Conservation (phyloP, 2,113 vertebrate species). For the Clarias macrocephalus region DNA sequence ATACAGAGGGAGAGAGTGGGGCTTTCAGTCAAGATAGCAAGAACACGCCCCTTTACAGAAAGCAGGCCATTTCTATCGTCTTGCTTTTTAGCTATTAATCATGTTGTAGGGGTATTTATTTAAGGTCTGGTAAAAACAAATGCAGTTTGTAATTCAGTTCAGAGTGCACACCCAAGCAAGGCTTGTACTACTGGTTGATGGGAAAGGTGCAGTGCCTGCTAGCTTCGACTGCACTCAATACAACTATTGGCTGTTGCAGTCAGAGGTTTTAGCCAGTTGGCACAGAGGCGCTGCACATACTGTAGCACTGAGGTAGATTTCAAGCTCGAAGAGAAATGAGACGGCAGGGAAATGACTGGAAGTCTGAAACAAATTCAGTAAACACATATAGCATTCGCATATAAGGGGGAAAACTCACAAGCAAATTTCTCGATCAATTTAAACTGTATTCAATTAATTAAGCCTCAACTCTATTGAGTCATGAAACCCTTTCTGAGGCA, state of each 20-base stretch:
- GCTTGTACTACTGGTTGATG: not conserved
- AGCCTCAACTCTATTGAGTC: not conserved
- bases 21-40: conserved; percentile 61
- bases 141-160: not conserved
- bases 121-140: not conserved
- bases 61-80: conserved; percentile 42
- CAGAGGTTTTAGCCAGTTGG: conserved; percentile 16
- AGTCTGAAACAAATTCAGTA: not conserved
- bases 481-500: too few relatives aligned
- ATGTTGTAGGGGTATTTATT: conserved; percentile 24
- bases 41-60: conserved; percentile 62
- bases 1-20: conserved; percentile 49
- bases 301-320: not conserved
- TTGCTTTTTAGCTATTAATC: conserved; percentile 23
- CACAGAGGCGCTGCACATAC: conserved; percentile 21
- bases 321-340: not conserved
- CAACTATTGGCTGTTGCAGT: conserved; percentile 38
- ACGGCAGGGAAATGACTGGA: not conserved
- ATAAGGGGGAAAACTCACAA: not conserved
- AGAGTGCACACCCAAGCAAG: not conserved
- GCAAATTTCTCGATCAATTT: not conserved
- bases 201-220: conserved; percentile 21
- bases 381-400: not conserved
- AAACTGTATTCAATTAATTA: not conserved
- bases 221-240: conserved; percentile 9